Evolutionary conservation across 2,113 vertebrate genomes (phyloP), one percentile per base, ranked within the genome.

Genomic region (Eretmochelys imbricata): DNA sequence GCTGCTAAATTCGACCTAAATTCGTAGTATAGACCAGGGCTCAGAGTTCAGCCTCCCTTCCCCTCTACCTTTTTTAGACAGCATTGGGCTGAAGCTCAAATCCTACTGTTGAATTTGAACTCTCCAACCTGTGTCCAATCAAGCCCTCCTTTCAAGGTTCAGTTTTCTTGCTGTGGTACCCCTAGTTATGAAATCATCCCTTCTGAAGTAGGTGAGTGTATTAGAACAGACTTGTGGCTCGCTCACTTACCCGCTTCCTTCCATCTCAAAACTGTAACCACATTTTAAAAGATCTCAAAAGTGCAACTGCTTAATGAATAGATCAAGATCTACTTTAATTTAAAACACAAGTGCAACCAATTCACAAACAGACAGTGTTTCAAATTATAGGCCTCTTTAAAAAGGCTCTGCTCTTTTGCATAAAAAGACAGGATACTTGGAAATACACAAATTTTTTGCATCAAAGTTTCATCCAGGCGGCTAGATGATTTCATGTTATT

Each of bases 341-440:
- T 98, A 98, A 98, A 98, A 98, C 98, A 98, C 98, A 96, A 98
- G 97, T 98, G 98, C 98, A 98, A 98, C 98, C 97, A 97, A 98
- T 95, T 98, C 98, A 98, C 98, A 98, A 97, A 96, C 96, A 98
- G 97, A 96, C 2, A 3, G 96, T 96, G 96, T 98, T 98, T 97
- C 97, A 96, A 97, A 96, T 95, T 97, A 97, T 92, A 97, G 98
- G 96, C 95, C 91, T 97, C 96, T 84, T 93, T 96, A 95, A 95
- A 96, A 97, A 96, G 95, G 92, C 81, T 93, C 97, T 88, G 95
- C 95, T 93, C 54, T 93, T 97, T 96, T 91, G 93, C 94, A 88
- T 97, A 72, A 90, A 95, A 97, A 89, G 93, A 72, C 92, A 96
- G 89, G 91, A 85, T 95, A 95, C 89, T 87, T 86, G 91, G 97